These are phyloP conservation scores for Chaetops frenatus DNA, from an alignment of 2,113 vertebrate species.

Conservation along the genomic window DNA sequence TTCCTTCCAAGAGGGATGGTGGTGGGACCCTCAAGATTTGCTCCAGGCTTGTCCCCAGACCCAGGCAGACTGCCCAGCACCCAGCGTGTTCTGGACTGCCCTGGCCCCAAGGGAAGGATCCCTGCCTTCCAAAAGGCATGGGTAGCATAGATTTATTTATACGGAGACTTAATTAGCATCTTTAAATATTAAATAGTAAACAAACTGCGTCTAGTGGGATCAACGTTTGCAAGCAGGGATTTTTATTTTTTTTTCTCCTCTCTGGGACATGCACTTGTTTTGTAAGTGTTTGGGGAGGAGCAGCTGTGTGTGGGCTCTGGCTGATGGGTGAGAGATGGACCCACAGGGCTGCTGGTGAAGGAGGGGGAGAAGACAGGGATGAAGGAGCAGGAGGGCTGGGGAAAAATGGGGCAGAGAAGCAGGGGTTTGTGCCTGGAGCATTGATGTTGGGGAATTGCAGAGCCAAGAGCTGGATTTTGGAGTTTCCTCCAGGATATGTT, in stretches of 20 bases:
- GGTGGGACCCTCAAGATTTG: not conserved
- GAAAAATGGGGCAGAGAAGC: not conserved
- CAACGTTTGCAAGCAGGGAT: constrained; percentile 59
- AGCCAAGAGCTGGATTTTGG: not conserved
- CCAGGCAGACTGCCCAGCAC: not conserved
- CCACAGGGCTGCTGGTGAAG: not conserved
- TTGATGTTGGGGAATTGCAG: not conserved
- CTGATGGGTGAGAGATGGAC: not conserved
- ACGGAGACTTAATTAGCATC: constrained; percentile 71
- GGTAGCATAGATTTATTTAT: constrained; percentile 65
- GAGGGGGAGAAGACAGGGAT: not conserved
- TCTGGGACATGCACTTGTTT: not conserved
- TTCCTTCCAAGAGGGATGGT: not conserved
- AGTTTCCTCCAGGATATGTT: not conserved
- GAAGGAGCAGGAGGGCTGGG: not conserved
- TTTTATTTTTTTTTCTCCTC: not conserved
- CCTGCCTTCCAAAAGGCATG: not conserved
- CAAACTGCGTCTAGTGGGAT: constrained; percentile 62
- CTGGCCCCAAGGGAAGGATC: not conserved
- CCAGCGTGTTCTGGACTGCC: rapidly evolving
- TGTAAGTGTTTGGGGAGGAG: not conserved
- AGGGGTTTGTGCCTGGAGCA: not conserved
- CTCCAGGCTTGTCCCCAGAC: not conserved
- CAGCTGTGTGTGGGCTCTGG: not conserved
- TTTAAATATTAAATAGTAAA: constrained; percentile 79